Evolutionary conservation across 1,140 invertebrate genomes (phyloP).

Genomic region (Drosophila biarmipes): DNA sequence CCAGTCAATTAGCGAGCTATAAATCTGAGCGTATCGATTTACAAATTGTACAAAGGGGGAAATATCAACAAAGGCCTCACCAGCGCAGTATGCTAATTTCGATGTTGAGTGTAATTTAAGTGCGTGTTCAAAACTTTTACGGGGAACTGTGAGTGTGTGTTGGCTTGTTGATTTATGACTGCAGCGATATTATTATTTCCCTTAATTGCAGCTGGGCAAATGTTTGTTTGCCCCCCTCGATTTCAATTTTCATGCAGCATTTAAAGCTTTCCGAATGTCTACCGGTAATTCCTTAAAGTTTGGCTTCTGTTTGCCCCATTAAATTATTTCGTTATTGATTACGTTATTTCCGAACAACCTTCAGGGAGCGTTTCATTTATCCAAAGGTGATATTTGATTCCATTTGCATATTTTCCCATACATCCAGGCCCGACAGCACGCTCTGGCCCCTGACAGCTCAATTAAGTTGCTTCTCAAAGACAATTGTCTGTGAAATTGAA

Average conservation of each 20-base stretch:
- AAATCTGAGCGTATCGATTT: constrained; percentile 65
- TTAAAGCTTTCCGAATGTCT: background rate
- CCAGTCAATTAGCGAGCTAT: constrained; percentile 60
- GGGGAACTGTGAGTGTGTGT: constrained; percentile 4
- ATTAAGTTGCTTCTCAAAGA: constrained; percentile 32
- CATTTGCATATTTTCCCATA: background rate
- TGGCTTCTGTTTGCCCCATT: background rate
- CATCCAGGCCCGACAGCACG: constrained; percentile 1
- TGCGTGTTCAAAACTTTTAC: constrained; percentile 28
- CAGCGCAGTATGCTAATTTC: constrained; percentile 27
- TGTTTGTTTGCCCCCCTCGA: constrained; percentile 11
- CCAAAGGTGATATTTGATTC: constrained; percentile 32
- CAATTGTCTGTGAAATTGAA: constrained; percentile 33
- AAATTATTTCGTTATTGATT: constrained; percentile 11
- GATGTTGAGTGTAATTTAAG: constrained; percentile 16
- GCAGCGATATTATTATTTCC: constrained; percentile 17
- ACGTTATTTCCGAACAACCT: constrained; percentile 8
- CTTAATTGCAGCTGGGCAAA: constrained; percentile 24
- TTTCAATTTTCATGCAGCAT: constrained; percentile 14
- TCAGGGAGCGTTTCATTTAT: background rate
- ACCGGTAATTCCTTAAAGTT: background rate
- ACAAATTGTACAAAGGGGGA: constrained; percentile 12
- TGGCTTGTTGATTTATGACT: constrained; percentile 35
- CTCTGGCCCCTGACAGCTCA: constrained; percentile 34
- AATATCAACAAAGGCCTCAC: constrained; percentile 11